phyloP scores from a whole-genome alignment of 2,888 invertebrate species.

The Rhodophaea formosa region DNA sequence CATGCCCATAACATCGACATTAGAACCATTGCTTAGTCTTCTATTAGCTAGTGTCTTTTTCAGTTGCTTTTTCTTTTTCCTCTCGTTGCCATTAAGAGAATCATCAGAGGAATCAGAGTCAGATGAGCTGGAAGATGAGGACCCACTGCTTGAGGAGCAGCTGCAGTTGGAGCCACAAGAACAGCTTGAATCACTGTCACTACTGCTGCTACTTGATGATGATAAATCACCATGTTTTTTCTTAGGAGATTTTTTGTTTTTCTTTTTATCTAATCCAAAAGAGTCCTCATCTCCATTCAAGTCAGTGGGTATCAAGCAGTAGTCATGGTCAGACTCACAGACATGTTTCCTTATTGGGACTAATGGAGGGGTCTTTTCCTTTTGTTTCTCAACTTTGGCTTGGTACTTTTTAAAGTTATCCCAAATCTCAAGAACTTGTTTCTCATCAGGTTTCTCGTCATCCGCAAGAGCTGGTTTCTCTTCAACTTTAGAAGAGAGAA shows the following conservation, averaged over 20 bases:
- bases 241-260: slow-evolving; percentile 74
- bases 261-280: slow-evolving; percentile 65
- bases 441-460: slow-evolving; percentile 79
- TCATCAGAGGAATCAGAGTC: slow-evolving; percentile 74
- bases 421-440: slow-evolving; percentile 87
- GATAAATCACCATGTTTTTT: slow-evolving; percentile 77
- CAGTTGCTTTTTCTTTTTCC: slow-evolving; percentile 67
- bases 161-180: slow-evolving; percentile 92
- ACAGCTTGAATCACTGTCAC: slow-evolving; percentile 88
- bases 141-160: slow-evolving; percentile 87
- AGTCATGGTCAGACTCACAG: slow-evolving; percentile 87
- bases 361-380: slow-evolving; percentile 69
- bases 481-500: slow-evolving; percentile 36
- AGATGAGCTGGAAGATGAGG: slow-evolving; percentile 83
- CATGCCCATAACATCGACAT: slow-evolving; percentile 77
- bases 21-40: slow-evolving; percentile 72
- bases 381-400: slow-evolving; percentile 83
- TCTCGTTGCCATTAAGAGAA: slow-evolving; percentile 61
- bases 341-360: slow-evolving; percentile 80
- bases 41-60: slow-evolving; percentile 61
- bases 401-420: slow-evolving; percentile 89
- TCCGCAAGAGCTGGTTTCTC: slow-evolving; percentile 45
- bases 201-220: slow-evolving; percentile 88
- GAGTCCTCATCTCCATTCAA: slow-evolving; percentile 71
- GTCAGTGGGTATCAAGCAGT: slow-evolving; percentile 81